A percentile compares a stretch with the other conserved stretches of the same genome.
Evolutionary conservation across 2,888 invertebrate species (phyloP).

Genomic region (Perithous albicinctus): DNA sequence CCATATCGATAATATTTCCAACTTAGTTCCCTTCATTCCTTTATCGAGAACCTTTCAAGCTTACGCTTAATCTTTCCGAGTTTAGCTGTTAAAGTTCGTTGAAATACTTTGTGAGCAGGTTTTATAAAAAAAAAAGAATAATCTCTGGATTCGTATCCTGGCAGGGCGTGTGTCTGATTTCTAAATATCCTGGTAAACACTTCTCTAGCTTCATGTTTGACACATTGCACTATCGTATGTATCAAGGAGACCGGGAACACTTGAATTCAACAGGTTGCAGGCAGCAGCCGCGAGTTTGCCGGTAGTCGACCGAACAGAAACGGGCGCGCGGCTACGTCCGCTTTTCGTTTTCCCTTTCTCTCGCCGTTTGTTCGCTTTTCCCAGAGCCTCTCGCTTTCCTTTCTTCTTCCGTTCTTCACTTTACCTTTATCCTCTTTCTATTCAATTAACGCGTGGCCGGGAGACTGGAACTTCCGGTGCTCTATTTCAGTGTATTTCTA

Average conservation of each 20-base stretch:
- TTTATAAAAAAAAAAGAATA: not conserved
- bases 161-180: not conserved
- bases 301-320: constrained; percentile 21
- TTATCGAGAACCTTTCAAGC: too few species aligned
- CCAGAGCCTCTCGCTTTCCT: constrained; percentile 55
- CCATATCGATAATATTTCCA: too few species aligned
- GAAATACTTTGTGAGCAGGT: not conserved
- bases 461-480: constrained; percentile 36
- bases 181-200: constrained; percentile 32
- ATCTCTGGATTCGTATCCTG: constrained; percentile 7
- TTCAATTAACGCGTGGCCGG: constrained; percentile 62
- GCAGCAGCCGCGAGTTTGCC: constrained; percentile 51
- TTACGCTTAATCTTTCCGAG: too few species aligned
- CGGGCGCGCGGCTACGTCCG: constrained; percentile 45
- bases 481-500: not conserved
- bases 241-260: constrained; percentile 45
- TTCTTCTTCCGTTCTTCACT: constrained; percentile 34
- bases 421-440: constrained; percentile 62
- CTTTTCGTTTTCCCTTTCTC: constrained; percentile 60
- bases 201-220: constrained; percentile 26
- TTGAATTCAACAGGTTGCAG: constrained; percentile 67
- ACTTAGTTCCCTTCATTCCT: too few species aligned
- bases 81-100: not conserved
- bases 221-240: constrained; percentile 40
- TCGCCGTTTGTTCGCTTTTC: constrained; percentile 14